Percentiles rank a stretch among this genome's conserved stretches.
These are phyloP conservation scores for Strigops habroptila DNA, from an alignment of 2,113 vertebrate species.

Conservation along the genomic window DNA sequence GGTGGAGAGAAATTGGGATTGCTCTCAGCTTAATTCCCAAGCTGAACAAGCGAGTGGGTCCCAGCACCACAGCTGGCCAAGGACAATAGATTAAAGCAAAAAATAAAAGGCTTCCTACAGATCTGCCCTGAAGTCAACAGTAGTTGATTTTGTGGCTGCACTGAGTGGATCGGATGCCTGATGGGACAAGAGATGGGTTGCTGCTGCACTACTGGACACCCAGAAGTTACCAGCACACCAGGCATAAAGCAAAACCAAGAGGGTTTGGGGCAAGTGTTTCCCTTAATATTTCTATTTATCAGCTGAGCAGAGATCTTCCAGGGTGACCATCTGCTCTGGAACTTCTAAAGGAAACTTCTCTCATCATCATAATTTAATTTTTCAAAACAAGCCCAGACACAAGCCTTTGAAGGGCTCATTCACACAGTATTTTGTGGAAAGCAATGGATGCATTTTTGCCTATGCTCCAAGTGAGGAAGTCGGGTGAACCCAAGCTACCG, in stretches of 20 bases:
- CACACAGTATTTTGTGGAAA: neutral
- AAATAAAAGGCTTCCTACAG: neutral
- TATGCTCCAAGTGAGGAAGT: neutral
- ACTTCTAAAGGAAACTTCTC: neutral
- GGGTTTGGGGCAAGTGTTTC: neutral
- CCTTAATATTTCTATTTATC: neutral
- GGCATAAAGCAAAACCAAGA: neutral
- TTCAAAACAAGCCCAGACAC: neutral
- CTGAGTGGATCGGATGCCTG: rapidly evolving
- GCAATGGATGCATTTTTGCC: neutral
- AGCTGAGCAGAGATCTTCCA: neutral
- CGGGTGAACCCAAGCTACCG: neutral
- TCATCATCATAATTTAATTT: neutral
- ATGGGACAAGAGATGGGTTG: neutral
- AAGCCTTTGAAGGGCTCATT: neutral
- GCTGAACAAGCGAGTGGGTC: neutral
- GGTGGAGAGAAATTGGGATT: neutral
- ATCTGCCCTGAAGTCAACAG: neutral
- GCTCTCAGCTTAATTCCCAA: neutral
- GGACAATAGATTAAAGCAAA: neutral
- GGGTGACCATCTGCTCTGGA: neutral
- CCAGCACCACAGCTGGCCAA: neutral
- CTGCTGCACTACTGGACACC: neutral
- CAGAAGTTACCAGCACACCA: neutral
- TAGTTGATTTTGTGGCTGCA: neutral